A percentile compares a stretch with the other conserved stretches of the same genome.
Conservation (phyloP, 2,888 invertebrate genomes). For the Rapana venosa region DNA sequence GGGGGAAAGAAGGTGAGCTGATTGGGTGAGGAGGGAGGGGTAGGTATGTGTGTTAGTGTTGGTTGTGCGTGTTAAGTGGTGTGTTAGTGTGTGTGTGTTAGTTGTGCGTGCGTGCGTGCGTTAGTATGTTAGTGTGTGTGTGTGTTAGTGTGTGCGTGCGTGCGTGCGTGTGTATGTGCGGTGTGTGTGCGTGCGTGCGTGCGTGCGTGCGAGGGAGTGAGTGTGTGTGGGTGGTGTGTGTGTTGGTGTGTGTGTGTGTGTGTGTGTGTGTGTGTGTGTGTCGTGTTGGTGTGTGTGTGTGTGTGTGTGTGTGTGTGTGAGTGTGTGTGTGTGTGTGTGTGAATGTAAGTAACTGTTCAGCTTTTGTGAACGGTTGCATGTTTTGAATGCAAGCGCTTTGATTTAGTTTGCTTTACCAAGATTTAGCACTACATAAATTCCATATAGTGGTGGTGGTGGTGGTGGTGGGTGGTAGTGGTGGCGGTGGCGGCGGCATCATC, state of each 20-base stretch:
- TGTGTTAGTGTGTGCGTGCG: background rate
- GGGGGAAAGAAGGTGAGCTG: no score
- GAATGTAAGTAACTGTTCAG: background rate
- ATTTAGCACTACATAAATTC: no score
- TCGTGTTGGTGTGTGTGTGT: background rate
- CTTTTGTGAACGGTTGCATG: no score
- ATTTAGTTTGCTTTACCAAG: no score
- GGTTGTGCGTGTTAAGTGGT: no score
- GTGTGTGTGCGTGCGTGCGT: slow-evolving; percentile 4
- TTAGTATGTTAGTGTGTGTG: background rate
- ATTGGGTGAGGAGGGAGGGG: no score
- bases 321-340: background rate
- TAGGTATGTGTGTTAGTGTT: no score
- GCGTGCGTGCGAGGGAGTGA: slow-evolving; percentile 6
- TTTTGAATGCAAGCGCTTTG: no score
- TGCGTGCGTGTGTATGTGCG: background rate
- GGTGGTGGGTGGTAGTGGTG: no score
- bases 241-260: background rate
- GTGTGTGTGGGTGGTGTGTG: background rate
- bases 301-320: slow-evolving; percentile 8
- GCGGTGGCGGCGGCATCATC: no score
- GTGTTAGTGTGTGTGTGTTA: background rate
- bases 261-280: background rate
- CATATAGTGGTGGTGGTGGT: no score
- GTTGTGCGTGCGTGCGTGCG: background rate